Conservation (phyloP, 2,888 invertebrate species). For the Cantharis flavilabris region DNA sequence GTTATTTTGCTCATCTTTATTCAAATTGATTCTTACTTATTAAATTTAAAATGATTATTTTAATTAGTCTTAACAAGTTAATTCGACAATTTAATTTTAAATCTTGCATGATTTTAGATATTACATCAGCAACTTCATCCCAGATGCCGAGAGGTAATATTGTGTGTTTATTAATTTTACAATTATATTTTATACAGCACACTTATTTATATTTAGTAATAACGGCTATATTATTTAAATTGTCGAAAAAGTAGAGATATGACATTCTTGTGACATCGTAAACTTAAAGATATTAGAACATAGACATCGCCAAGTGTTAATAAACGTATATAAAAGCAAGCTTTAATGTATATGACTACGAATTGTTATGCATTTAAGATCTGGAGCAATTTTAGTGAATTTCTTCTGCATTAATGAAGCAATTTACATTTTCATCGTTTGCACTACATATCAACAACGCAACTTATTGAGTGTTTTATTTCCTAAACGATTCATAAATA, state of each 20-base stretch:
- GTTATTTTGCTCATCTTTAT: neutral
- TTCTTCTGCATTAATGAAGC: constrained; percentile 49
- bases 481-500: constrained; percentile 5
- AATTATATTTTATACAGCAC: neutral
- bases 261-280: constrained; percentile 56
- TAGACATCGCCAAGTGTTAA: constrained; percentile 48
- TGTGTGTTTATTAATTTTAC: neutral
- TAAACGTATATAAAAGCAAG: constrained; percentile 43
- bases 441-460: constrained; percentile 23
- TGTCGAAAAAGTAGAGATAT: constrained; percentile 53
- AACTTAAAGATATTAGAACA: constrained; percentile 53
- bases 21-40: neutral
- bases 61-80: neutral
- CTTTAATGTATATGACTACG: constrained; percentile 33
- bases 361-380: constrained; percentile 33
- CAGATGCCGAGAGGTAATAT: neutral
- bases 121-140: neutral
- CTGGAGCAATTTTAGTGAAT: constrained; percentile 37
- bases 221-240: constrained; percentile 51
- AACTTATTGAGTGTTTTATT: constrained; percentile 22
- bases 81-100: neutral
- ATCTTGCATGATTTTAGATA: neutral
- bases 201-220: constrained; percentile 42
- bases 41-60: neutral
- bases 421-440: constrained; percentile 52